Evolutionary conservation across 2,888 invertebrate species (phyloP).

Genomic region (Microdon myrmicae): DNA sequence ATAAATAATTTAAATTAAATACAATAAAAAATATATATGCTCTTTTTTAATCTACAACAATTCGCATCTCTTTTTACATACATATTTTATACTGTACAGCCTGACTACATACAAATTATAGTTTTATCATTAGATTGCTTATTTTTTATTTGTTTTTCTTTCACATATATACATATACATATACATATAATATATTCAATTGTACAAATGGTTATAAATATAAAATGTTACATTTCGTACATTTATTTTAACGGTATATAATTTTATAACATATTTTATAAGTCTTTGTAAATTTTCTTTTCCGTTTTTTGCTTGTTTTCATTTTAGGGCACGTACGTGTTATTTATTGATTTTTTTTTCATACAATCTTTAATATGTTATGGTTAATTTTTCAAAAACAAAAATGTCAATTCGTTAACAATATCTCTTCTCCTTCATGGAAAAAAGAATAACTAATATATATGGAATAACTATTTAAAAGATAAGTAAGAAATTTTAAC

Average conservation of each 20-base stretch:
- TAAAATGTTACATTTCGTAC: constrained; percentile 1
- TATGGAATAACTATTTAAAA: constrained; percentile 37
- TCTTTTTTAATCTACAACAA: constrained; percentile 21
- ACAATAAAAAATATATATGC: constrained; percentile 35
- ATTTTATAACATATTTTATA: constrained; percentile 32
- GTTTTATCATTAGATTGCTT: too few relatives aligned
- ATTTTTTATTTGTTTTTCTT: too few relatives aligned
- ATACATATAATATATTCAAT: too few relatives aligned
- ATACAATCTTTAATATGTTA: constrained; percentile 1
- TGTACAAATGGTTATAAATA: constrained; percentile 13
- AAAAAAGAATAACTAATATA: constrained; percentile 28
- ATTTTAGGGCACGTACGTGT: constrained; percentile 23
- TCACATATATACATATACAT: too few relatives aligned
- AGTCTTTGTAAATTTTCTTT: constrained; percentile 46
- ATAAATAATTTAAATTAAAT: constrained; percentile 51
- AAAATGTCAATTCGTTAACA: constrained; percentile 18
- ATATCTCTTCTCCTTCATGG: constrained; percentile 21
- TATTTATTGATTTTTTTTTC: constrained; percentile 8
- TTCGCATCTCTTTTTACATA: constrained; percentile 9
- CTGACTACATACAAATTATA: too few relatives aligned
- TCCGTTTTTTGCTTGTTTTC: constrained; percentile 12
- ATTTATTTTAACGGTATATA: constrained; percentile 14
- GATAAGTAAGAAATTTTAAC: constrained; percentile 20
- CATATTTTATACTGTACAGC: constrained; percentile 31
- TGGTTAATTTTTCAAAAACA: constrained; percentile 9